These are phyloP conservation scores for Cheiracanthium punctorium DNA, from an alignment of 2,888 invertebrate genomes.

Conservation along the genomic window DNA sequence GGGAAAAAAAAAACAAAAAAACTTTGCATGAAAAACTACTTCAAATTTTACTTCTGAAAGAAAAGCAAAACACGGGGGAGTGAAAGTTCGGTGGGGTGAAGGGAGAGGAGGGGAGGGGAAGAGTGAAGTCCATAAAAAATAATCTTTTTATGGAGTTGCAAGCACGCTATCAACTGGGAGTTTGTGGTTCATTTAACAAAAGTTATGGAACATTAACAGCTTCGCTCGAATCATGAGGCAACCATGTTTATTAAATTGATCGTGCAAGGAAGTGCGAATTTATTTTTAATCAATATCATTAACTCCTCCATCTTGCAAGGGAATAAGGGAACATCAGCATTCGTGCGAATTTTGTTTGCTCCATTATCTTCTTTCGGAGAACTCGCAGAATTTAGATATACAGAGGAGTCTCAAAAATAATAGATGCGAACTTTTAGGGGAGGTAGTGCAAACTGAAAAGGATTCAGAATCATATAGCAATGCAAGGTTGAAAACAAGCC, in stretches of 20 bases:
- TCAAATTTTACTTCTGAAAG: not conserved
- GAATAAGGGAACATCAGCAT: too few relatives aligned
- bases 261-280: too few relatives aligned
- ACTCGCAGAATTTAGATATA: too few relatives aligned
- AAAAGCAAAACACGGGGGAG: not conserved
- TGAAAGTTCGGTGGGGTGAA: not conserved
- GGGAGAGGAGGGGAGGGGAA: slow-evolving; percentile 19
- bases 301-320: too few relatives aligned
- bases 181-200: slow-evolving; percentile 54
- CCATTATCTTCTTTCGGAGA: too few relatives aligned
- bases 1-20: slow-evolving; percentile 25
- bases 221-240: not conserved
- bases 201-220: not conserved
- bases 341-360: too few relatives aligned
- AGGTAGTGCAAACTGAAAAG: too few relatives aligned
- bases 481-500: too few relatives aligned
- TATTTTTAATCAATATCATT: too few relatives aligned
- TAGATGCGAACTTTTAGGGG: too few relatives aligned
- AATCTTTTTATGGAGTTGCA: slow-evolving; percentile 58
- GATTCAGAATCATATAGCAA: too few relatives aligned
- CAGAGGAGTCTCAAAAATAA: too few relatives aligned
- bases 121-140: slow-evolving; percentile 56
- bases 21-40: not conserved
- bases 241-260: not conserved
- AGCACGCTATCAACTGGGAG: slow-evolving; percentile 54